Evolutionary conservation across 1,140 invertebrate genomes (phyloP).

Genomic region (Halictus rubicundus): DNA sequence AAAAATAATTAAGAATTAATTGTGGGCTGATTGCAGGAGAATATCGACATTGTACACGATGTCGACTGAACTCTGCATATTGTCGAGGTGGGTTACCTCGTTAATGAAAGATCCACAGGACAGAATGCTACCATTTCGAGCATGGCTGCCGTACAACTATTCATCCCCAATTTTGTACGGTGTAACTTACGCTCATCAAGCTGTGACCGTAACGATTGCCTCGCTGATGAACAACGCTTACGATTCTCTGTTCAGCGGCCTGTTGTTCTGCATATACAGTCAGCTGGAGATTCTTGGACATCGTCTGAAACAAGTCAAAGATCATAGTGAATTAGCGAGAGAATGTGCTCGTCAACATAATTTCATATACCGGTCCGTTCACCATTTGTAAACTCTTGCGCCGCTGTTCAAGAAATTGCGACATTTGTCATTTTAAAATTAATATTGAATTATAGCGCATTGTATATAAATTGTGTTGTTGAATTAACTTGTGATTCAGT

Average conservation of each 20-base stretch:
- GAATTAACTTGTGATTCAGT: too few species aligned
- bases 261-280: conserved; percentile 53
- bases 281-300: conserved; percentile 57
- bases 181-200: conserved; percentile 5
- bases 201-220: conserved; percentile 26
- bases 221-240: conserved; percentile 43
- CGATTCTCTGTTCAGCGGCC: conserved; percentile 52
- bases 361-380: conserved; percentile 13
- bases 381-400: too few species aligned
- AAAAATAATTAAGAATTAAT: too few species aligned
- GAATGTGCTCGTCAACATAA: conserved; percentile 21
- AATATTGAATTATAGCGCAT: too few species aligned
- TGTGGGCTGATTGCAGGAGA: conserved; percentile 17
- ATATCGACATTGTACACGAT: conserved; percentile 12
- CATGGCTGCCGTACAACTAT: conserved; percentile 52
- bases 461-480: too few species aligned
- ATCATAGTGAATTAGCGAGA: background rate
- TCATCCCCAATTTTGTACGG: background rate
- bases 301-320: conserved; percentile 37
- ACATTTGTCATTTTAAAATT: too few species aligned
- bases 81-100: background rate
- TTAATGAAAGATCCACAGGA: background rate
- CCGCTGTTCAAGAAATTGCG: too few species aligned
- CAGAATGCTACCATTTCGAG: background rate
- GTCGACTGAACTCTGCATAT: conserved; percentile 15